Evolutionary conservation across 2,888 invertebrate species (phyloP).

Genomic region (Drosophila falleni): DNA sequence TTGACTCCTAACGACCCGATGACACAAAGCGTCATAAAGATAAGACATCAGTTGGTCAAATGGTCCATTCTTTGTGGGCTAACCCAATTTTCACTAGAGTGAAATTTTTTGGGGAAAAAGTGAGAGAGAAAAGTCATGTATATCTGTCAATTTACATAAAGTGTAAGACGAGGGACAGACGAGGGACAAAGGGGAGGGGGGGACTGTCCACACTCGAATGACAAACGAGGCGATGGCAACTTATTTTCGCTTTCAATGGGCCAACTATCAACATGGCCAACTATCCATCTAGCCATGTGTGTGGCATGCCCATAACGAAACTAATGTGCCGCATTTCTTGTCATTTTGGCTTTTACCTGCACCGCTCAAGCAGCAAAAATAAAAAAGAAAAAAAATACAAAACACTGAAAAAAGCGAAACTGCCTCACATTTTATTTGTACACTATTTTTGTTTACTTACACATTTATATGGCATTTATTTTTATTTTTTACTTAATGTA

Average conservation of each 20-base stretch:
- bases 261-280: constrained; percentile 43
- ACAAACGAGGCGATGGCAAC: constrained; percentile 33
- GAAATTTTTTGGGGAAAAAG: constrained; percentile 60
- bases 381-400: no score
- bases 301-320: constrained; percentile 73
- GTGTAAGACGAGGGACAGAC: background rate
- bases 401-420: constrained; percentile 64
- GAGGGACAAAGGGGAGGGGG: background rate
- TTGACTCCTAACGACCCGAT: constrained; percentile 34
- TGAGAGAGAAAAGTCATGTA: constrained; percentile 66
- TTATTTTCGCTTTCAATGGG: constrained; percentile 63
- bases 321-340: constrained; percentile 69
- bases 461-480: constrained; percentile 50
- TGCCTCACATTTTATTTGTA: constrained; percentile 27
- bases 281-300: constrained; percentile 32
- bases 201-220: constrained; percentile 14
- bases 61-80: constrained; percentile 24
- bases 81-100: constrained; percentile 76
- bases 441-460: constrained; percentile 55
- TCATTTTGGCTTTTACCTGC: constrained; percentile 50
- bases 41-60: constrained; percentile 28
- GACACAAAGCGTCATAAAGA: constrained; percentile 56
- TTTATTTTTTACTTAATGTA: constrained; percentile 26
- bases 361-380: constrained; percentile 13
- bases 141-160: constrained; percentile 68